Base-by-base conservation (phyloP, 2,113 vertebrate genomes). In the Dipodomys merriami region DNA sequence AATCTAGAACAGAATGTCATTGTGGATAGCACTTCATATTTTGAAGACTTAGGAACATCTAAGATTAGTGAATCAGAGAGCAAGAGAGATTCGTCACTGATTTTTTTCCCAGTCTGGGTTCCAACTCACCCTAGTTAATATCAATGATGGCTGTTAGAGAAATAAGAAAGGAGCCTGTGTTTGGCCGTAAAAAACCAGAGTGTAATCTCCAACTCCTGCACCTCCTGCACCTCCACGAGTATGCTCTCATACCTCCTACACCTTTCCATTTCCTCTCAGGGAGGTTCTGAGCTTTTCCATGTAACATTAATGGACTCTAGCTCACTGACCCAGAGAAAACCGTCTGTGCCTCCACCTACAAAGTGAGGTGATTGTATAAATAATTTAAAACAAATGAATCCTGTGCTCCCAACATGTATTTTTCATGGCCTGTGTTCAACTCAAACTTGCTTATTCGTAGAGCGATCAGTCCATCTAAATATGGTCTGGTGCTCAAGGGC, bases 351-450 rank as follows among this genome's bases (percentile, higher is more conserved):
- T 94, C 86, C 35, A 80, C 60, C 91, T 77, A 91, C 83, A 94
- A 85, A 94, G 69, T 62, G 46, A 85, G 44, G 73, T 0, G 2
- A 91, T 76, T 84, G 57, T 33, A 85, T 95, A 76, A 96, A 96
- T 90, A 91, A 93, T 96, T 92, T 86, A 95, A 87, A 89, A 76
- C 65, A 68, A 68, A 95, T 90, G 79, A 91, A 83, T 82, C 81
- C 72, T 44, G 49, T 10, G 22, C 25, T 79, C 85, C 69, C 49
- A 49, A 91, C 86, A 87, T 90, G 9, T 92, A 93, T 94, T 88
- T 90, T 88, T 95, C 72, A 89, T 67, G 39, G 10, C 65, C 62
- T 86, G 2, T n/a, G 29, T 89, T 96, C 53, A 67, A 87, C 25
- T 95, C 92, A 91, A 94, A 88, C 30, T 49, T 93, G 39, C 44